These are phyloP conservation scores for Cherax quadricarinatus DNA, from an alignment of 1,140 invertebrate species.

Conservation along the genomic window DNA sequence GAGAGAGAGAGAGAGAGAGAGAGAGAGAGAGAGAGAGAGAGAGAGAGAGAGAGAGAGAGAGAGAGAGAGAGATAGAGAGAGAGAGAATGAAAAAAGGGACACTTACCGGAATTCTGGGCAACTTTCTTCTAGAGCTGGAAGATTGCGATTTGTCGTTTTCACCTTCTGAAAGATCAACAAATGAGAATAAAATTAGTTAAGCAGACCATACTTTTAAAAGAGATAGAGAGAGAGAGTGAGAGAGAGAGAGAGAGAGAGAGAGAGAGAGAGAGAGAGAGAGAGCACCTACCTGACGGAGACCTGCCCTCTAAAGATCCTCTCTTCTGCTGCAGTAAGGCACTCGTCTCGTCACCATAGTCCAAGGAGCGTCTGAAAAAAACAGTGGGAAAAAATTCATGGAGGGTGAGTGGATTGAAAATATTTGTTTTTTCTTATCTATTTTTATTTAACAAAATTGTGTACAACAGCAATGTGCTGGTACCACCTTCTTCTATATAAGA, in stretches of 20 bases:
- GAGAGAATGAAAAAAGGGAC: too few relatives aligned
- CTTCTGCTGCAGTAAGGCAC: constrained; percentile 62
- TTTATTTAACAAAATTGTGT: too few relatives aligned
- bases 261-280: too few relatives aligned
- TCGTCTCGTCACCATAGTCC: constrained; percentile 53
- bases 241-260: too few relatives aligned
- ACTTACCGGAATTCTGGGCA: constrained; percentile 43
- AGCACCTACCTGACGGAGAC: constrained; percentile 26
- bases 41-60: too few relatives aligned
- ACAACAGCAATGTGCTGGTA: too few relatives aligned
- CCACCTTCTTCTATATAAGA: too few relatives aligned
- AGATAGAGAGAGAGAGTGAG: too few relatives aligned
- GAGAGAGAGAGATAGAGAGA: too few relatives aligned
- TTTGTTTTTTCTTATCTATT: too few relatives aligned
- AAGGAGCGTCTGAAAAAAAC: constrained; percentile 41
- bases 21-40: background rate
- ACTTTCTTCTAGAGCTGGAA: constrained; percentile 37
- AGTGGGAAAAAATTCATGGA: background rate
- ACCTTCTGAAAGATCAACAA: constrained; percentile 11
- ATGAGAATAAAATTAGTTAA: background rate
- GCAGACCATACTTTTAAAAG: too few relatives aligned
- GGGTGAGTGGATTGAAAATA: background rate
- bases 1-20: background rate
- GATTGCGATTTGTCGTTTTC: constrained; percentile 40
- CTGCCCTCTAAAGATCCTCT: constrained; percentile 56